Percentiles rank a stretch among this genome's conserved stretches.
Conservation (phyloP, 2,113 vertebrate genomes). For the Gallinago jamesoni region DNA sequence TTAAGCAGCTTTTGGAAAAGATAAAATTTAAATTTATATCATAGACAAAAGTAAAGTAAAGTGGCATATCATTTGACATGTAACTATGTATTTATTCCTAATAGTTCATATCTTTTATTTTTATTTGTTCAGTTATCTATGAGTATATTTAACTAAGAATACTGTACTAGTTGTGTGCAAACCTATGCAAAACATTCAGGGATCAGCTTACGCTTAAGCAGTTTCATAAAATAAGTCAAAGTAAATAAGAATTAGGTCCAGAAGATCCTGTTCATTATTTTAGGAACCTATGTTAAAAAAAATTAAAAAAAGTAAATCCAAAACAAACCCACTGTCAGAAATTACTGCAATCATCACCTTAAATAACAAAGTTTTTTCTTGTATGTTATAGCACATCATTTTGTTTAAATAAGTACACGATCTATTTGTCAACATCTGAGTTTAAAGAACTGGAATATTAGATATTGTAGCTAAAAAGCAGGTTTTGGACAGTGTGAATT, state of each 20-base stretch:
- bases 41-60: background rate
- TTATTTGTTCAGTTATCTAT: background rate
- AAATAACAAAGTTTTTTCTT: background rate
- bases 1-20: background rate
- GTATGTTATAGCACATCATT: background rate
- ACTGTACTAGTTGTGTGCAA: background rate
- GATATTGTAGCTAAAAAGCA: background rate
- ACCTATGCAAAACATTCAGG: background rate
- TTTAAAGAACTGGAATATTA: background rate
- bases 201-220: background rate
- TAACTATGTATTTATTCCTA: background rate
- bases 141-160: background rate
- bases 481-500: background rate
- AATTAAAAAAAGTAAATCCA: background rate
- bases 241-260: background rate
- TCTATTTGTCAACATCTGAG: background rate
- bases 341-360: background rate
- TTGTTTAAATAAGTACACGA: background rate
- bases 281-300: background rate
- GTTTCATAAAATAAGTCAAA: background rate
- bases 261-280: rapidly evolving
- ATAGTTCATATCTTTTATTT: background rate
- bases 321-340: background rate
- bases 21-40: background rate
- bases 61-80: background rate